These are phyloP conservation scores for Lithodes maja DNA, from an alignment of 2,888 invertebrate genomes.

Conservation along the genomic window DNA sequence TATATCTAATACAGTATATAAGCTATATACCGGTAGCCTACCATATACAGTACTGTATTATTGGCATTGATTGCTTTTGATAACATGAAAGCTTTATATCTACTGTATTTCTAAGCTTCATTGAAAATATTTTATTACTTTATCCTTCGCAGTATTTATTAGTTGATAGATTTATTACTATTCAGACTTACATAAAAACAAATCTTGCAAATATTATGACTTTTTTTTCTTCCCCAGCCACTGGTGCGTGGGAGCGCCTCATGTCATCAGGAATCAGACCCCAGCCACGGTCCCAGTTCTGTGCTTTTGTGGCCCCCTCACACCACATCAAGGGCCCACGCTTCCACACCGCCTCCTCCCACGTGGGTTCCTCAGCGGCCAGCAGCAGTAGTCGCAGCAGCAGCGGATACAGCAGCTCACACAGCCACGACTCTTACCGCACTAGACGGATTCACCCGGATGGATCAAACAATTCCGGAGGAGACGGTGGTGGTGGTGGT, in stretches of 20 bases:
- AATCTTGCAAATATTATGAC: background rate
- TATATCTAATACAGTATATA: too few species aligned
- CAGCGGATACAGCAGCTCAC: conserved; percentile 72
- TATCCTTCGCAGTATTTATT: too few species aligned
- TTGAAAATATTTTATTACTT: too few species aligned
- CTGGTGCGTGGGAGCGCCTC: conserved; percentile 86
- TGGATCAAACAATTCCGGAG: conserved; percentile 67
- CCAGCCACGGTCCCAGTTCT: conserved; percentile 80
- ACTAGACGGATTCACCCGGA: conserved; percentile 73
- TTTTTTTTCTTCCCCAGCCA: conserved; percentile 78
- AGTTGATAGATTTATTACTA: too few species aligned
- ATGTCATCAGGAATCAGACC: conserved; percentile 80
- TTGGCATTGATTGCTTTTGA: too few species aligned
- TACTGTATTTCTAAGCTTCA: too few species aligned
- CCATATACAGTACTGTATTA: too few species aligned
- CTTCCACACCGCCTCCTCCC: conserved; percentile 76
- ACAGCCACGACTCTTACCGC: conserved; percentile 74
- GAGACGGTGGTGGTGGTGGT: background rate
- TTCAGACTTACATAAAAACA: too few species aligned
- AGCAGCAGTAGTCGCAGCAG: conserved; percentile 72
- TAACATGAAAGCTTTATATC: too few species aligned
- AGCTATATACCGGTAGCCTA: too few species aligned
- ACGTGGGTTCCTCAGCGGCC: conserved; percentile 80
- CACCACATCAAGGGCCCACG: conserved; percentile 80
- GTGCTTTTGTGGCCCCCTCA: conserved; percentile 78